Evolutionary conservation across 1,140 invertebrate genomes (phyloP).

Genomic region (Aphelinus certus): DNA sequence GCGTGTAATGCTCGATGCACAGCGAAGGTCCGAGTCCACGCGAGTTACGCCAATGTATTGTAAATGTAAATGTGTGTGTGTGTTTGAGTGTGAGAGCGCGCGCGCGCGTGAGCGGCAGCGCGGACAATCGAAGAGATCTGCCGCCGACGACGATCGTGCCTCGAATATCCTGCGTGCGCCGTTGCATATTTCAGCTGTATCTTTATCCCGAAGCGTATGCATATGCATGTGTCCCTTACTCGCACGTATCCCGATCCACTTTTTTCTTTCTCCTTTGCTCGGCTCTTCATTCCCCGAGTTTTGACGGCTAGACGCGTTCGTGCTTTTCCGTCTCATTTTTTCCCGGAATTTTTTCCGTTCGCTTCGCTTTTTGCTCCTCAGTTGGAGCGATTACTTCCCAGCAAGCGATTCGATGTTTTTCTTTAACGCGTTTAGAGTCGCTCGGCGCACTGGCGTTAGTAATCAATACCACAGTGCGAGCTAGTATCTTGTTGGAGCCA

Average conservation of each 20-base stretch:
- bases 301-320: too few species aligned
- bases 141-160: constrained; percentile 1
- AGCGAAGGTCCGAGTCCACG: neutral
- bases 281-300: neutral
- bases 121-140: constrained; percentile 2
- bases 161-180: constrained; percentile 15
- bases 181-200: neutral
- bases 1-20: too few species aligned
- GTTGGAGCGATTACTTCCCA: too few species aligned
- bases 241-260: neutral
- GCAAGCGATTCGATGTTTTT: too few species aligned
- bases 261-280: neutral
- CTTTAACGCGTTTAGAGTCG: too few species aligned
- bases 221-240: neutral
- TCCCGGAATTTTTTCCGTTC: too few species aligned
- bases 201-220: neutral
- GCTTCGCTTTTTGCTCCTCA: too few species aligned
- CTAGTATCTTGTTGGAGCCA: too few species aligned
- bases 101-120: too few species aligned
- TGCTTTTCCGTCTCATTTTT: too few species aligned
- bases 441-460: too few species aligned
- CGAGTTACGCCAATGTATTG: constrained; percentile 8
- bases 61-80: neutral
- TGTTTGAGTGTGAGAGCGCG: neutral
- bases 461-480: too few species aligned